Percentiles rank a stretch among this genome's conserved stretches.
Evolutionary conservation across 2,797 vertebrate species (phyloP).

Genomic region (Parambassis ranga): DNA sequence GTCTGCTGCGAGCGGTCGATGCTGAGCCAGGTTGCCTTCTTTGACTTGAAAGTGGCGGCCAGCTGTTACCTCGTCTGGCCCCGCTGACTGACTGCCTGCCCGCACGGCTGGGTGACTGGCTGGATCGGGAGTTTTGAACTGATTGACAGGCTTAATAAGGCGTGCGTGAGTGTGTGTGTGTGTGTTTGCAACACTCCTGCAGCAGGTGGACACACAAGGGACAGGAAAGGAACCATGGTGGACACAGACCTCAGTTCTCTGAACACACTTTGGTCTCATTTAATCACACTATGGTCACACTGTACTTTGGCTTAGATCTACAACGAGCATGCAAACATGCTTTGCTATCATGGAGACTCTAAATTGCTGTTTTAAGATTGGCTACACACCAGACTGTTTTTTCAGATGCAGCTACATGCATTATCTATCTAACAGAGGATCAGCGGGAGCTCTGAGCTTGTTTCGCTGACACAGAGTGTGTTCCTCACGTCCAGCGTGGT

Average conservation of each 20-base stretch:
- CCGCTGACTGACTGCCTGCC: constrained; percentile 31
- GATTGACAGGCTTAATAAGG: constrained; percentile 65
- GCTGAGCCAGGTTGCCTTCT: constrained; percentile 60
- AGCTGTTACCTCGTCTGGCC: constrained; percentile 64
- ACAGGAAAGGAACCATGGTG: constrained; percentile 1
- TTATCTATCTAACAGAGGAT: too few species aligned
- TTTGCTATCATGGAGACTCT: too few species aligned
- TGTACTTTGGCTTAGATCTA: background rate
- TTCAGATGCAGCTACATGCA: too few species aligned
- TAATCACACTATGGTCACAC: too few species aligned
- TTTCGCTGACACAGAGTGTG: too few species aligned
- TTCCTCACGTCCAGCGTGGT: too few species aligned
- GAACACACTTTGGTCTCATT: too few species aligned
- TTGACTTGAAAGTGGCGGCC: constrained; percentile 56
- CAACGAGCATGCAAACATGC: background rate
- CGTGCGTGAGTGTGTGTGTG: constrained; percentile 29
- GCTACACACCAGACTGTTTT: too few species aligned
- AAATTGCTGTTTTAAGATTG: too few species aligned
- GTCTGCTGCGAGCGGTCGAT: constrained; percentile 27
- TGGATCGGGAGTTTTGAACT: constrained; percentile 29
- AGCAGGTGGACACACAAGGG: constrained; percentile 38
- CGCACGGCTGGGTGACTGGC: constrained; percentile 31
- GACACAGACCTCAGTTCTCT: constrained; percentile 6
- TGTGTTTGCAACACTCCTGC: constrained; percentile 22
- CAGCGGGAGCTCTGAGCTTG: too few species aligned